Conservation (phyloP, 2,888 invertebrate species). For the Bombyx huttoni region DNA sequence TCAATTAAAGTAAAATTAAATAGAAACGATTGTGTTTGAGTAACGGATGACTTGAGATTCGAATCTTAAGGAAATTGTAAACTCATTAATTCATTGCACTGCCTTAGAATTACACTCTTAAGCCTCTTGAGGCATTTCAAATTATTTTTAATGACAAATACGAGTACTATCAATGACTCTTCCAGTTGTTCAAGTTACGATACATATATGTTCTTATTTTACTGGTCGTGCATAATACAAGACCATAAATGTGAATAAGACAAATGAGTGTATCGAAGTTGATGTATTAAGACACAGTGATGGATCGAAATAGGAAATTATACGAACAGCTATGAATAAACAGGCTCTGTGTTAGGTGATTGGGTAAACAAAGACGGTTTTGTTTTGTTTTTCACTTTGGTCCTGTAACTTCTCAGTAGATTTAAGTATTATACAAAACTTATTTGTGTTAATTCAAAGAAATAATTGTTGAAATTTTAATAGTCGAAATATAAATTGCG, state of each 20-base stretch:
- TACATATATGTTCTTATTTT: too few species aligned
- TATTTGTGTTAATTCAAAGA: not conserved
- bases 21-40: too few species aligned
- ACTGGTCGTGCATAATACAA: not conserved
- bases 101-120: too few species aligned
- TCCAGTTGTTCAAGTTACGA: too few species aligned
- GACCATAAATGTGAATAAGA: not conserved
- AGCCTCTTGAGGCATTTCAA: too few species aligned
- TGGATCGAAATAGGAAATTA: constrained; percentile 3
- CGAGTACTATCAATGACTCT: too few species aligned
- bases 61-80: too few species aligned
- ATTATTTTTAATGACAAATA: too few species aligned
- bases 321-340: not conserved
- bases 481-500: too few species aligned
- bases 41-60: too few species aligned
- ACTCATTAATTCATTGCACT: too few species aligned
- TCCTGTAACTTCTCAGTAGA: not conserved
- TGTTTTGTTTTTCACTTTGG: not conserved
- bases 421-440: not conserved
- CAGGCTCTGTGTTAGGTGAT: not conserved
- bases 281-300: constrained; percentile 3
- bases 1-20: too few species aligned
- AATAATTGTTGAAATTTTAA: not conserved
- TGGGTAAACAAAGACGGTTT: not conserved
- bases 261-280: not conserved